These are phyloP conservation scores for Equus przewalskii DNA, from an alignment of 2,113 vertebrate genomes.

Conservation along the genomic window DNA sequence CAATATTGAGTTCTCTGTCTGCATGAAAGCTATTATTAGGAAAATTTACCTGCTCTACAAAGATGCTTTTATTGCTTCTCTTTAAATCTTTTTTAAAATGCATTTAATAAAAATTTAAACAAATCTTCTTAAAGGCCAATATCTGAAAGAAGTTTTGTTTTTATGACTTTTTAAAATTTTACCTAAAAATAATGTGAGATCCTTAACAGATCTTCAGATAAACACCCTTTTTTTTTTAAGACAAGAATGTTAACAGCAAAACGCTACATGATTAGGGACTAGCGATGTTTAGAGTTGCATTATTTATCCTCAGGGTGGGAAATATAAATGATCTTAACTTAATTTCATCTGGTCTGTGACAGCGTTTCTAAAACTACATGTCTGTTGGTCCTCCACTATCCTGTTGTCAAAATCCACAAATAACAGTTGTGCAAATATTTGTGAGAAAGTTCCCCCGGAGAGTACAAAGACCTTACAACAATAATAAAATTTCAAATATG, in stretches of 20 bases:
- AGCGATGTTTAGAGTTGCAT: neutral
- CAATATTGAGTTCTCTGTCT: slow-evolving; percentile 2
- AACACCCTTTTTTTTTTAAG: neutral
- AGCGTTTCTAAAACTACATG: neutral
- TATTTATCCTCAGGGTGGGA: neutral
- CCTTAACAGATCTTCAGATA: slow-evolving; percentile 1
- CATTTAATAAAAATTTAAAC: slow-evolving; percentile 38
- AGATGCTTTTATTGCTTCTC: slow-evolving; percentile 9
- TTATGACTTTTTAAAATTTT: slow-evolving; percentile 14
- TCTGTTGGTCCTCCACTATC: slow-evolving; percentile 19
- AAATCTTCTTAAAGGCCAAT: slow-evolving; percentile 34
- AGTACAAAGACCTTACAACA: slow-evolving; percentile 63
- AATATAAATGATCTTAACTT: slow-evolving; percentile 2
- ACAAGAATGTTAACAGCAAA: neutral
- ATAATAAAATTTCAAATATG: slow-evolving; percentile 60
- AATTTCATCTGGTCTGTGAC: slow-evolving; percentile 32
- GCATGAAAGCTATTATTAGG: slow-evolving; percentile 5
- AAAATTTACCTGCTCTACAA: neutral
- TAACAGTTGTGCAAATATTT: slow-evolving; percentile 82
- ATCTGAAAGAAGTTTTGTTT: neutral
- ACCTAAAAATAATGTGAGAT: neutral
- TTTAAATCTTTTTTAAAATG: slow-evolving; percentile 33
- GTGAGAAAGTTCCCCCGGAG: slow-evolving; percentile 59
- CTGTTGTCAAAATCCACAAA: slow-evolving; percentile 78
- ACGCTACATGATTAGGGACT: neutral